Percentiles rank a stretch among this genome's conserved stretches.
Conservation (phyloP, 1,140 invertebrate genomes). For the Drosophila subobscura region DNA sequence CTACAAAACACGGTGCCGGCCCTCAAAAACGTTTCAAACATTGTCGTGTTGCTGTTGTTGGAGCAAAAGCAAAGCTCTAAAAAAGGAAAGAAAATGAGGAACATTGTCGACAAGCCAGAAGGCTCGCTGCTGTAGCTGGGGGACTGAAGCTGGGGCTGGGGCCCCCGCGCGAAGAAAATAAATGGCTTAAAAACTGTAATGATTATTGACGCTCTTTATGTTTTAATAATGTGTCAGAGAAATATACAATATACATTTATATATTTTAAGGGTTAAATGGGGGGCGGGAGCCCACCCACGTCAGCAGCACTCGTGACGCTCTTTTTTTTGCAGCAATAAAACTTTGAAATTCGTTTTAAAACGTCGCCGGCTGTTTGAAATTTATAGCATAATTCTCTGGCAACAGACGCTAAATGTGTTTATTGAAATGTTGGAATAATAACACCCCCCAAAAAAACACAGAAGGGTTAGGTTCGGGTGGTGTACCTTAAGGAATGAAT, state of each 20-base stretch:
- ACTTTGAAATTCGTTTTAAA: conserved; percentile 80
- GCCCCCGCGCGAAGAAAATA: conserved; percentile 45
- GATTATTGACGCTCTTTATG: conserved; percentile 82
- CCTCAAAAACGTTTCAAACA: conserved; percentile 43
- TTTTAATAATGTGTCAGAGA: conserved; percentile 77
- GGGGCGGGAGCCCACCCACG: conserved; percentile 42
- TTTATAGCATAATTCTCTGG: conserved; percentile 69
- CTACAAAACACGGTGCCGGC: conserved; percentile 42
- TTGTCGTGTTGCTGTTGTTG: conserved; percentile 37
- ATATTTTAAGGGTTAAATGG: conserved; percentile 76
- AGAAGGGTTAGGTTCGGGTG: conserved; percentile 8
- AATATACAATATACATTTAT: conserved; percentile 48
- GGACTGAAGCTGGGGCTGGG: conserved; percentile 13
- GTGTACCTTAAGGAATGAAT: too few relatives aligned
- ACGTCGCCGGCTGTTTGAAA: conserved; percentile 71
- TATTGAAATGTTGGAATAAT: conserved; percentile 60
- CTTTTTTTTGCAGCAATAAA: conserved; percentile 58
- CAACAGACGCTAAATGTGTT: conserved; percentile 58
- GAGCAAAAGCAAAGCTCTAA: conserved; percentile 7
- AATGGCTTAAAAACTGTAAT: conserved; percentile 77
- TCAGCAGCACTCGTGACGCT: conserved; percentile 67
- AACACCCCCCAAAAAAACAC: conserved; percentile 12
- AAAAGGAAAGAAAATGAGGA: conserved; percentile 19
- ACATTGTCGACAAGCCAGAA: conserved; percentile 45
- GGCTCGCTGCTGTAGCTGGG: conserved; percentile 17